Conservation (phyloP, 2,797 vertebrate species). For the Falco columbarius region DNA sequence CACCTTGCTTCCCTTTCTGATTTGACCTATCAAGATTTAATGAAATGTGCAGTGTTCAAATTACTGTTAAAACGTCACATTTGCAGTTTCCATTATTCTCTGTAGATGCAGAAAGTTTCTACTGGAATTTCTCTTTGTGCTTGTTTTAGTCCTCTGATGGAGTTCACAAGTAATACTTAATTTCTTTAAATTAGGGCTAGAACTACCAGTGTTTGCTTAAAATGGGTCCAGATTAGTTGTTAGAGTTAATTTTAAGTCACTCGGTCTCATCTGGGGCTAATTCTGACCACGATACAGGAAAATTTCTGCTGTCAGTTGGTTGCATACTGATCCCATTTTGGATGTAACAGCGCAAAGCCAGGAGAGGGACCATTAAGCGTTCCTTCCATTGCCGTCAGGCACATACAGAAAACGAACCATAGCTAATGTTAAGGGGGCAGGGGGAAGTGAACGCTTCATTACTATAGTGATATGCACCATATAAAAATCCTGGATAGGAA, state of each 20-base stretch:
- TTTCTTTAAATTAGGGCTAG: neutral
- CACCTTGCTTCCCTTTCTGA: neutral
- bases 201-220: neutral
- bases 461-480: fast-evolving
- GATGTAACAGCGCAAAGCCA: neutral
- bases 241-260: conserved; percentile 18
- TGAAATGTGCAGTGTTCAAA: neutral
- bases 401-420: neutral
- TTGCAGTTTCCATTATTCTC: neutral
- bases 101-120: neutral
- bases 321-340: conserved; percentile 2
- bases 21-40: neutral
- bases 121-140: neutral
- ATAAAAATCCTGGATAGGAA: neutral
- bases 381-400: neutral
- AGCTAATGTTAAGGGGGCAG: neutral
- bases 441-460: neutral
- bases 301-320: conserved; percentile 7
- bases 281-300: neutral
- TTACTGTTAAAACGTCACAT: neutral
- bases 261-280: conserved; percentile 18
- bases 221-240: neutral
- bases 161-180: neutral
- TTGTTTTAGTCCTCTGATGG: neutral
- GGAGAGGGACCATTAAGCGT: conserved; percentile 16